Evolutionary conservation across 2,888 invertebrate genomes (phyloP), one percentile per base, ranked within the genome.

Genomic region (Thereva unica): DNA sequence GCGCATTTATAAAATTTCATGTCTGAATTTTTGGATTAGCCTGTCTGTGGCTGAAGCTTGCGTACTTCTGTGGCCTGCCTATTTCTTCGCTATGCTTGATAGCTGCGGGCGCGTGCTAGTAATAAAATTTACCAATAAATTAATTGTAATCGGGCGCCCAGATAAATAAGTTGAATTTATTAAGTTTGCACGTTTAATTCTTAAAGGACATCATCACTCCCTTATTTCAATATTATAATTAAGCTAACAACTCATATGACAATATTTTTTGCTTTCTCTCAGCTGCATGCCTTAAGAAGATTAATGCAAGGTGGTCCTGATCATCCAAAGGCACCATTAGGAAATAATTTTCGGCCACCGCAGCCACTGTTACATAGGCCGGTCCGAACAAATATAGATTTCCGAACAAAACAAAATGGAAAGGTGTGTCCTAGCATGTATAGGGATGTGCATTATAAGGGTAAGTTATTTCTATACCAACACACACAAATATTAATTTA

Each of bases 351-450:
- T 83, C 86, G 97, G 77, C 97, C 97, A 67, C 91, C 93, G 56
- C 95, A 95, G 82, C 92, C 93, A 64, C 85, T 97, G 70, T 91
- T 97, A 82, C 94, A 96, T 83, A 88, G 97, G 74, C 91, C 96
- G 67, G 89, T 97, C 73, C 86, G 97, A 81, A 97, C 97, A 74
- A 97, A 97, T 84, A 97, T 97, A 81, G 95, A 97, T 84, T 96
- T 96, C 83, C 91, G 90, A 80, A 86, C 89, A 76, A 90, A 88
- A 84, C 88, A 90, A 84, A 87, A 86, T 72, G 89, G 89, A 71
- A 92, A 92, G 81, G 91, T 91, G 78, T 93, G 93, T 82, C 93
- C 93, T 67, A 93, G 91, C 76, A 94, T 94, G 94, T 90, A 93
- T 84, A 90, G 90, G 81, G 92, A 93, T 78, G 92, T 93, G 83